Evolutionary conservation across 2,888 invertebrate genomes (phyloP).

Genomic region (Apamea sordens): DNA sequence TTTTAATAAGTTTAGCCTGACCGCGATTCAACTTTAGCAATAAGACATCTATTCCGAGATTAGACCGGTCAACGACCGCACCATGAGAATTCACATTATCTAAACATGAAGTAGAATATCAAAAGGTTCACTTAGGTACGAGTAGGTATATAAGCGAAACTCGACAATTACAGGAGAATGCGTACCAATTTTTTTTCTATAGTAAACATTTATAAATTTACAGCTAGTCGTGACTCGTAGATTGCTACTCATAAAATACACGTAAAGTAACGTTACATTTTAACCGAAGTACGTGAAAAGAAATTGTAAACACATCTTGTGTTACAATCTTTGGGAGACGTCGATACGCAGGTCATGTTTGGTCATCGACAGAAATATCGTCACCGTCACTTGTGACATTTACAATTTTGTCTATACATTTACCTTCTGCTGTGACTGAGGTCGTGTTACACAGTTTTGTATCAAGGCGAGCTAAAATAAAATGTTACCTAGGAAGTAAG

Average conservation of each 20-base stretch:
- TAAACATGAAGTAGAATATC: conserved; percentile 36
- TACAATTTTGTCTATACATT: conserved; percentile 61
- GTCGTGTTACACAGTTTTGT: conserved; percentile 8
- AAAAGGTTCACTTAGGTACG: conserved; percentile 38
- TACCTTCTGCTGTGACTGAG: conserved; percentile 46
- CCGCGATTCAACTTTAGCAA: conserved; percentile 38
- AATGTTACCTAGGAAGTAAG: conserved; percentile 33
- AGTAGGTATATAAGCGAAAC: conserved; percentile 29
- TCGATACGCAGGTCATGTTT: conserved; percentile 59
- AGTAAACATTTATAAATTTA: conserved; percentile 64
- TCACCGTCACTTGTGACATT: conserved; percentile 64
- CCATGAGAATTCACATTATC: conserved; percentile 60
- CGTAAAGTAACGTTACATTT: conserved; percentile 72
- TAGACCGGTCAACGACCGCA: conserved; percentile 58
- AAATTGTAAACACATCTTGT: conserved; percentile 71
- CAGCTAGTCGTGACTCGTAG: conserved; percentile 68
- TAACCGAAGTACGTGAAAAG: conserved; percentile 71
- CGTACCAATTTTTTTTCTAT: conserved; percentile 55
- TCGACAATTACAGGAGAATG: conserved; percentile 53
- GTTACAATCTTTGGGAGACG: conserved; percentile 56
- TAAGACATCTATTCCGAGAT: conserved; percentile 53
- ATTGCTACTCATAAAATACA: conserved; percentile 58
- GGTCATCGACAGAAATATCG: conserved; percentile 66
- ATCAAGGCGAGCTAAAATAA: conserved; percentile 40
- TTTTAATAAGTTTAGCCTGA: conserved; percentile 58